phyloP scores from a whole-genome alignment of 2,113 vertebrate species.

The Cyprinodon variegatus region DNA sequence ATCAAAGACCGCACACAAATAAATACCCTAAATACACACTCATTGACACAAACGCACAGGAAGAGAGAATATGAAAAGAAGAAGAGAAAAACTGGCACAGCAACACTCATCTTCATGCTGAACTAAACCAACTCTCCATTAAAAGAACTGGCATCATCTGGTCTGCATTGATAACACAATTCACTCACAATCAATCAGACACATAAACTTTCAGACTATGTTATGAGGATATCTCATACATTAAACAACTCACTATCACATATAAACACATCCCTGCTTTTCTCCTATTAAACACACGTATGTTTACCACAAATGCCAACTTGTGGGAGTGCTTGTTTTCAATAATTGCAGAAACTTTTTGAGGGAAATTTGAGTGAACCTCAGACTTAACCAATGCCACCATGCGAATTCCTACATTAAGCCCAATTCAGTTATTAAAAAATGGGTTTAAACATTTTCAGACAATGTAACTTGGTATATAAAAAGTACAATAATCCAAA shows the following conservation, averaged over 20 bases:
- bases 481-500: background rate
- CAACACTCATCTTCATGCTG: conserved; percentile 74
- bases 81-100: conserved; percentile 33
- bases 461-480: background rate
- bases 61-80: conserved; percentile 21
- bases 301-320: background rate
- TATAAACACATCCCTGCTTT: conserved; percentile 38
- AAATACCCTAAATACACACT: conserved; percentile 20
- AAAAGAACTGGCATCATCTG: conserved; percentile 72
- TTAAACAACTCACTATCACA: conserved; percentile 58
- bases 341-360: background rate
- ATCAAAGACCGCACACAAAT: conserved; percentile 53
- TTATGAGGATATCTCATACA: conserved; percentile 53
- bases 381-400: background rate
- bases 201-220: conserved; percentile 37
- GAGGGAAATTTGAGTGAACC: background rate
- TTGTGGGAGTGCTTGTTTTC: background rate
- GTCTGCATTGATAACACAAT: conserved; percentile 70
- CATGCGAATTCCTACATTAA: conserved; percentile 6
- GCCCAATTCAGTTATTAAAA: background rate
- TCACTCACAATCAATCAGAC: conserved; percentile 51
- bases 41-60: conserved; percentile 30
- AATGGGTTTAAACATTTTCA: too few relatives aligned
- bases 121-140: conserved; percentile 69
- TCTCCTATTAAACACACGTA: conserved; percentile 13